phyloP scores from a whole-genome alignment of 2,888 invertebrate species.

The Cataglyphis altisquamis region DNA sequence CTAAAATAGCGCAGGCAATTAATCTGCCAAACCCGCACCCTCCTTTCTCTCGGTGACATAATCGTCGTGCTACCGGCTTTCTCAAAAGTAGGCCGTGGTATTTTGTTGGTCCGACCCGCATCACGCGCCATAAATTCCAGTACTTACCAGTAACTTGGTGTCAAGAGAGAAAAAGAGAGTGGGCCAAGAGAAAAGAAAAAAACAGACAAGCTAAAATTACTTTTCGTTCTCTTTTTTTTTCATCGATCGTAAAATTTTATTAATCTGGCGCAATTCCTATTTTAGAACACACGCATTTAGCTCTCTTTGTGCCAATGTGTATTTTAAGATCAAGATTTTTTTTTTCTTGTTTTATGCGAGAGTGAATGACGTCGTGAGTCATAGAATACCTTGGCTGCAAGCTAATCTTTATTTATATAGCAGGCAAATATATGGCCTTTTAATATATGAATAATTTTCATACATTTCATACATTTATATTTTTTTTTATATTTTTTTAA shows the following conservation, averaged over 20 bases:
- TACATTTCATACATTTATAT: no score
- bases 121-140: slow-evolving; percentile 34
- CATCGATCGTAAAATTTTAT: slow-evolving; percentile 12
- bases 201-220: slow-evolving; percentile 15
- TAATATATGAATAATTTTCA: background rate
- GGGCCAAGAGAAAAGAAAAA: background rate
- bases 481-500: no score
- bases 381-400: background rate
- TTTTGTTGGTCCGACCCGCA: slow-evolving; percentile 49
- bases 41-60: slow-evolving; percentile 79
- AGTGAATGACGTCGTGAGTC: slow-evolving; percentile 14
- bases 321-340: slow-evolving; percentile 18
- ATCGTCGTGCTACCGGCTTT: slow-evolving; percentile 66
- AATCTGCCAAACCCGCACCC: slow-evolving; percentile 79
- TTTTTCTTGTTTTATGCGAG: background rate
- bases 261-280: slow-evolving; percentile 15
- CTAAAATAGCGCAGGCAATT: slow-evolving; percentile 75
- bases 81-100: slow-evolving; percentile 70
- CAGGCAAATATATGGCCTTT: background rate
- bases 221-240: slow-evolving; percentile 17
- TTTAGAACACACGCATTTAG: slow-evolving; percentile 25
- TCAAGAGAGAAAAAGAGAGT: background rate
- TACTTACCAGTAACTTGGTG: slow-evolving; percentile 44
- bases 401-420: background rate
- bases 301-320: slow-evolving; percentile 14